phyloP scores from a whole-genome alignment of 2,888 invertebrate species.

The Spodoptera exigua region DNA sequence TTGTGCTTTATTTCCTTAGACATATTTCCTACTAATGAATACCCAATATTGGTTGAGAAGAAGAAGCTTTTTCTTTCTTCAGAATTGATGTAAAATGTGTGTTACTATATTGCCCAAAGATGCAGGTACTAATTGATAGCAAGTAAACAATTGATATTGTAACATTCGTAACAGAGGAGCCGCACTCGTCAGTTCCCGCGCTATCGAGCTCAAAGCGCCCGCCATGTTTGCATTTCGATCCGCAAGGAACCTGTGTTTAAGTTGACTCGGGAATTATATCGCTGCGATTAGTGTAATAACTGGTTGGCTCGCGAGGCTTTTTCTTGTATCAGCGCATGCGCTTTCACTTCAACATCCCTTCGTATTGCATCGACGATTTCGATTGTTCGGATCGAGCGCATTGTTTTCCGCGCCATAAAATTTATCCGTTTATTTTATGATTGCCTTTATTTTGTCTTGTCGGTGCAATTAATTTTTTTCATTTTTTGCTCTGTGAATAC shows the following conservation, averaged over 20 bases:
- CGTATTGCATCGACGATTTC: conserved; percentile 74
- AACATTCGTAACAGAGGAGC: conserved; percentile 51
- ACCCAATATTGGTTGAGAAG: no score
- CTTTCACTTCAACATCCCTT: conserved; percentile 79
- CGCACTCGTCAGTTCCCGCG: conserved; percentile 77
- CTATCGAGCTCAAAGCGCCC: conserved; percentile 84
- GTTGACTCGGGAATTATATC: conserved; percentile 89
- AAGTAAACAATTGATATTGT: not conserved
- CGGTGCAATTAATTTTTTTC: conserved; percentile 66
- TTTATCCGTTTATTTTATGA: conserved; percentile 77
- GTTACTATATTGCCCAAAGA: no score
- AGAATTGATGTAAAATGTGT: no score
- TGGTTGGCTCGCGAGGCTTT: conserved; percentile 84
- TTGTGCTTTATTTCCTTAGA: no score
- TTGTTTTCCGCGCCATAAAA: conserved; percentile 83
- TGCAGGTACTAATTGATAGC: conserved; percentile 14
- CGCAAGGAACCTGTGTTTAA: conserved; percentile 89
- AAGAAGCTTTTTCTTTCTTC: no score
- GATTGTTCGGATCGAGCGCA: conserved; percentile 82
- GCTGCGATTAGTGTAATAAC: conserved; percentile 89
- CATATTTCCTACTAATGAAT: no score
- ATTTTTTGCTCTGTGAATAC: conserved; percentile 65
- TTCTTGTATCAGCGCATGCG: conserved; percentile 83
- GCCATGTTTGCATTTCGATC: conserved; percentile 90
- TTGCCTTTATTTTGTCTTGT: conserved; percentile 72